Percentiles rank a stretch among this genome's conserved stretches.
Conservation (phyloP, 2,888 invertebrate genomes). For the Lampropteryx suffumata region DNA sequence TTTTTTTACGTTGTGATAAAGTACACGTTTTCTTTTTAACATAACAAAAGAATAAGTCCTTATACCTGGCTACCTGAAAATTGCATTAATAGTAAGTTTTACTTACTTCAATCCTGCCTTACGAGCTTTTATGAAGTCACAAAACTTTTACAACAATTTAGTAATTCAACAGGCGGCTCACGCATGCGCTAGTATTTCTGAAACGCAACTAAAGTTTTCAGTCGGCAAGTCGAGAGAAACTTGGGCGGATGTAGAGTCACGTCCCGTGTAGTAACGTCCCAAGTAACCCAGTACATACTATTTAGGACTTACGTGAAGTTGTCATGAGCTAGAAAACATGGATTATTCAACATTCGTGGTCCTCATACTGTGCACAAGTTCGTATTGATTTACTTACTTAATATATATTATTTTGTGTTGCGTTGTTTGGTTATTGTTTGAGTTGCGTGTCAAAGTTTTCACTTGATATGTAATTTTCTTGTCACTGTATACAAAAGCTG, state of each 20-base stretch:
- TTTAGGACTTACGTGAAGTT: slow-evolving; percentile 29
- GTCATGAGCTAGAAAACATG: slow-evolving; percentile 49
- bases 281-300: no score
- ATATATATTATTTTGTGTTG: not conserved
- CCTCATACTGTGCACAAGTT: slow-evolving; percentile 67
- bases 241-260: slow-evolving; percentile 36
- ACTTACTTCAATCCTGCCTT: slow-evolving; percentile 4
- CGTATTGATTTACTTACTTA: slow-evolving; percentile 45
- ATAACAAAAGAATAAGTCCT: no score
- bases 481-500: slow-evolving; percentile 53
- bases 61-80: no score
- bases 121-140: slow-evolving; percentile 8
- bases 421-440: slow-evolving; percentile 27
- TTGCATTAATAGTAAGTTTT: not conserved
- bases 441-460: slow-evolving; percentile 57
- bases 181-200: slow-evolving; percentile 50
- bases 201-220: slow-evolving; percentile 49
- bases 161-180: slow-evolving; percentile 51
- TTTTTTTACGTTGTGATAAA: no score
- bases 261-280: slow-evolving; percentile 5
- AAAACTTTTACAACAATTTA: slow-evolving; percentile 19
- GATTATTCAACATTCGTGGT: slow-evolving; percentile 62
- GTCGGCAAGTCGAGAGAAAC: slow-evolving; percentile 38
- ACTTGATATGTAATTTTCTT: slow-evolving; percentile 58
- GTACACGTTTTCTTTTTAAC: no score